Evolutionary conservation across 2,797 vertebrate genomes (phyloP), one percentile per base, ranked within the genome.

Genomic region (Ciconia nigra): DNA sequence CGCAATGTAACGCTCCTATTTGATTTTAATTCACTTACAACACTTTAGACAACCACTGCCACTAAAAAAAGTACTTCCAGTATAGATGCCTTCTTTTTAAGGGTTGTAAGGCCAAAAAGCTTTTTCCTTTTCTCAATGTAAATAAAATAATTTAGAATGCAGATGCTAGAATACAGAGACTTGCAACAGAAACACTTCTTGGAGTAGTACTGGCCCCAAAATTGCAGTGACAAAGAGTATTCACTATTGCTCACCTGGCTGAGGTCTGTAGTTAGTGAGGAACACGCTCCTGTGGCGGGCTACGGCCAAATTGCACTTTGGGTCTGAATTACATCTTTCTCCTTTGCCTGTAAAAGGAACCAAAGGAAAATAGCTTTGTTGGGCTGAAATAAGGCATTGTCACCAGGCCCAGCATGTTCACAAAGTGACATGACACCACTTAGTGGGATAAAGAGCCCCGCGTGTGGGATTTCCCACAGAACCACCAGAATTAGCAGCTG

Each of bases 381-480:
- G 63, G 29, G 59, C 39, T 80, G 44, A 83, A 77, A 59, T 6
- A 66, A 9, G 46, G 33, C 21, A 15, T 1, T 33, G 28, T 4
- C 22, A 78, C 44, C 49, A 67, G 47, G 20, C 31, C 11, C 44
- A 44, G 14, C 0, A 0, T 4, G 8, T 20, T 29, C 8, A 9
- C 31, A 29, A 66, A 59, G 44, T 7, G 28, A 71, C 21, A 28
- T 2, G 12, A 63, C 82, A 63, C 37, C 80, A 17, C 13, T 22
- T 7, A 49, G 24, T 14, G 21, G 51, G 15, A 63, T 28, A 46
- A 61, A 37, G 20, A 65, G 15, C 13, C 4, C 2, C 2, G 2
- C 0, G 0, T 4, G 22, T 3, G 1, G 37, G 28, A 31, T 42
- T 20, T 55, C 35, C 35, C 39, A 8, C 7, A n/a, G 35, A 80